Conservation (phyloP, 2,888 invertebrate species). For the Volucella bombylans region DNA sequence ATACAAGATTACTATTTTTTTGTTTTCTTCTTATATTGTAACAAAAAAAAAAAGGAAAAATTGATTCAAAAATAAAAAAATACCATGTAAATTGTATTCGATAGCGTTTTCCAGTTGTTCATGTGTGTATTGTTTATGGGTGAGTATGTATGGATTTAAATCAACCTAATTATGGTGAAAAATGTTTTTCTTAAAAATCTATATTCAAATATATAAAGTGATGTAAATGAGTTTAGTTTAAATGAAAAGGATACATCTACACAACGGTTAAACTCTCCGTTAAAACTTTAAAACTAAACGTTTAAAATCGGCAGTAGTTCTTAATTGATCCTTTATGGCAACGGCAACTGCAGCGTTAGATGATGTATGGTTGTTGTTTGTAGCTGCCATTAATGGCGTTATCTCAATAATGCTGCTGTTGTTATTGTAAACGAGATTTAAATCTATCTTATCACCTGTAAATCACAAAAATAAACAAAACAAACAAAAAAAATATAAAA, state of each 20-base stretch:
- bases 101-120: constrained; percentile 38
- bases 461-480: not conserved
- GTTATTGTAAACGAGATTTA: constrained; percentile 67
- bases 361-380: constrained; percentile 61
- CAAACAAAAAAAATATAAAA: not conserved
- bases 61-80: not conserved
- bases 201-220: constrained; percentile 23
- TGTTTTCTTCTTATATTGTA: not conserved
- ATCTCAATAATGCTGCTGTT: constrained; percentile 66
- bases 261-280: constrained; percentile 1
- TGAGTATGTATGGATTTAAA: constrained; percentile 33
- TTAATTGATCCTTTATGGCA: constrained; percentile 73
- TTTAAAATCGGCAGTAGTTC: constrained; percentile 68
- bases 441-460: constrained; percentile 65
- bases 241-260: constrained; percentile 34
- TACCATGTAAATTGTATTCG: constrained; percentile 39
- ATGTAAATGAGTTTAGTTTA: constrained; percentile 8
- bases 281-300: constrained; percentile 71
- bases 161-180: constrained; percentile 16
- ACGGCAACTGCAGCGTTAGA: constrained; percentile 65
- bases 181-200: constrained; percentile 35
- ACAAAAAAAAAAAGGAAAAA: not conserved
- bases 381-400: constrained; percentile 64
- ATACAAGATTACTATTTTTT: constrained; percentile 25
- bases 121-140: constrained; percentile 13